Evolutionary conservation across 2,113 vertebrate species (phyloP).

Genomic region (Dasyurus viverrinus): DNA sequence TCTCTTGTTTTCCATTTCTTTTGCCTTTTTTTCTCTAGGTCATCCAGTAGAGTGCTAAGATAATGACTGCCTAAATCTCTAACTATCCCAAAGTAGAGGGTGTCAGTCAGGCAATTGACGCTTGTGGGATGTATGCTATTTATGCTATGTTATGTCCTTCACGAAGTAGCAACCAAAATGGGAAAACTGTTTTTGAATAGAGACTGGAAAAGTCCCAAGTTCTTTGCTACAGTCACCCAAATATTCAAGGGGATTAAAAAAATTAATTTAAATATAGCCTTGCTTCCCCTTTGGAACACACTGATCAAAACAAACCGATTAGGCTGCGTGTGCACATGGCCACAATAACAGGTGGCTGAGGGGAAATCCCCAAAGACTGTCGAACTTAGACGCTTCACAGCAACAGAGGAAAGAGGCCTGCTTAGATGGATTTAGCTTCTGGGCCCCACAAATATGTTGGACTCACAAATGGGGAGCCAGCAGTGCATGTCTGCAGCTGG

Average conservation of each 20-base stretch:
- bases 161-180: background rate
- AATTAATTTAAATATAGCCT: conserved; percentile 57
- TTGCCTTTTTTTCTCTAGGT: background rate
- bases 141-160: background rate
- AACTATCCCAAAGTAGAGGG: background rate
- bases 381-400: background rate
- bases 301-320: conserved; percentile 67
- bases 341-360: conserved; percentile 57
- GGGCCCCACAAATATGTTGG: background rate
- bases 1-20: background rate
- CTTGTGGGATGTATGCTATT: background rate
- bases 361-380: conserved; percentile 50
- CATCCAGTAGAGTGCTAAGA: background rate
- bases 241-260: conserved; percentile 16
- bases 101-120: background rate
- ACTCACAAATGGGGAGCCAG: background rate
- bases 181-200: background rate
- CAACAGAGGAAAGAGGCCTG: conserved; percentile 29
- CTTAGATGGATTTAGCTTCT: conserved; percentile 31
- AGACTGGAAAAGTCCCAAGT: background rate
- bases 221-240: conserved; percentile 2
- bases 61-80: background rate
- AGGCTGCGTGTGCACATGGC: conserved; percentile 13
- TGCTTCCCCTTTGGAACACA: conserved; percentile 67
- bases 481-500: conserved; percentile 79